Evolutionary conservation across 2,888 invertebrate genomes (phyloP), one percentile per base, ranked within the genome.

Genomic region (Leucoptera coffeella): DNA sequence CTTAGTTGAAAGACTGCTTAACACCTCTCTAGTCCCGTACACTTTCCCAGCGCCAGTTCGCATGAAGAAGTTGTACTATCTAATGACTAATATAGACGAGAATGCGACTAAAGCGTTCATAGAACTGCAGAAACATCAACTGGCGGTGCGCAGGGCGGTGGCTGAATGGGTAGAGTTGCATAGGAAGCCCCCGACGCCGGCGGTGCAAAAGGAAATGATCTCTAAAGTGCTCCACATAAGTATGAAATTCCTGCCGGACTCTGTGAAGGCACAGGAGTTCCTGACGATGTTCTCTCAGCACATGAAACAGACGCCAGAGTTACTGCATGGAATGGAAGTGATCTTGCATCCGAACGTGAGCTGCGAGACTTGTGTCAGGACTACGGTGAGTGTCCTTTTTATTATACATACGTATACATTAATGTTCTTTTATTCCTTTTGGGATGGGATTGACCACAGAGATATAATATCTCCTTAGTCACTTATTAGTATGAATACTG

Each of bases 1-100:
- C 27, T 54, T 96, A 28, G 95, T 96, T 2, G 96, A 97, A 55
- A 74, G 95, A 37, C 72, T 96, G 14, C 56, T 97, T 22, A 95
- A 96, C 48, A 95, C 93, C 6, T 94, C 92, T 31, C 71, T 97
- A 29, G 95, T 97, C 24, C 96, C 96, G 0, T 97, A 93, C 54
- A 89, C 89, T 35, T 58, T 95, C 30, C 77, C 86, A 0, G 77
- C 93, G 0, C 80, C 82, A 12, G 86, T 92, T 31, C 76, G 95
- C 33, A 96, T 96, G 95, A 91, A 90, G 54, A 87, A 87, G 43
- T 59, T 97, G 13, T 91, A 90, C 47, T 89, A 92, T 48, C 61
- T 96, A 20, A 80, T 94, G 49, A 90, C 90, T 5, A 93, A 94
- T 23, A 85, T 96, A 15, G 96, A 96, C 47, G 91, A 94, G 38